Conservation (phyloP, 2,797 vertebrate genomes). For the Okamejei kenojei region DNA sequence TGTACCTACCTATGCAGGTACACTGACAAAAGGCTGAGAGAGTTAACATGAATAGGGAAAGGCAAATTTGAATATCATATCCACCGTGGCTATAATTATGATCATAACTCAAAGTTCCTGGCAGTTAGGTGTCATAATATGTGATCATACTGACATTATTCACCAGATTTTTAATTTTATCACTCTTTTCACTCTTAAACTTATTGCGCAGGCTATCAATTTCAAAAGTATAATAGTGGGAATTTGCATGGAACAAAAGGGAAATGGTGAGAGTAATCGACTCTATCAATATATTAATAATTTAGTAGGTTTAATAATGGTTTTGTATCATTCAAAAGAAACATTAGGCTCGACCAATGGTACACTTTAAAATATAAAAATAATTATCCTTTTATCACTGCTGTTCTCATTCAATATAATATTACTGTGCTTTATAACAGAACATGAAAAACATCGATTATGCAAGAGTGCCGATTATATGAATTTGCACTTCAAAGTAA, state of each 20-base stretch:
- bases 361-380: not conserved
- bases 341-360: not conserved
- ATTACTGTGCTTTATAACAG: slow-evolving; percentile 65
- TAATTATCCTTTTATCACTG: not conserved
- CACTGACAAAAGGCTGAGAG: not conserved
- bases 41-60: not conserved
- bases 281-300: not conserved
- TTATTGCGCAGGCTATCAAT: not conserved
- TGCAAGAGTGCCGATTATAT: slow-evolving; percentile 99
- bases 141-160: not conserved
- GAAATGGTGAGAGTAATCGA: not conserved
- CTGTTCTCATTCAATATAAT: not conserved
- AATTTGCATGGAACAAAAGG: not conserved
- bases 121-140: not conserved
- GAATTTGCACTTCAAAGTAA: slow-evolving; percentile 99
- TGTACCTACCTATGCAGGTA: not conserved
- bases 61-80: not conserved
- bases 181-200: not conserved
- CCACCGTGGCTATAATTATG: not conserved
- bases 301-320: not conserved
- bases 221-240: not conserved
- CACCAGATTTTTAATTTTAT: not conserved
- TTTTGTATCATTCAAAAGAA: not conserved
- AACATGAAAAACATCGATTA: slow-evolving; percentile 91
- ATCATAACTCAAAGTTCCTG: not conserved